Percentiles rank a stretch among this genome's conserved stretches.
Evolutionary conservation across 35 echinoderm and acorn worm genomes (phyloP).

Genomic region (Anneissia japonica): DNA sequence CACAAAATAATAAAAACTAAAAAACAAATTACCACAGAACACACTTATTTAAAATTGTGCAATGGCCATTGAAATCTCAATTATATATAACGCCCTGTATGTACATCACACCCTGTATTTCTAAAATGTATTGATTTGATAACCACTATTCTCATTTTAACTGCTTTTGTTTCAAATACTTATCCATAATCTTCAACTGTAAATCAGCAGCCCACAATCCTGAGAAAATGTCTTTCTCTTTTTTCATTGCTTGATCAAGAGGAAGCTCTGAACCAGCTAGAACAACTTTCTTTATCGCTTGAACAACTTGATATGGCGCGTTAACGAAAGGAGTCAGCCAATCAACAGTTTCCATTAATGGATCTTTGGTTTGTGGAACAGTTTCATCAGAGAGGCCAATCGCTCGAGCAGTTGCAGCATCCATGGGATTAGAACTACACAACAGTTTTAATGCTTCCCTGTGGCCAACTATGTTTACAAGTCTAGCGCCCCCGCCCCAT

Average conservation of each 20-base stretch:
- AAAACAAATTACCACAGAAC: too few relatives aligned
- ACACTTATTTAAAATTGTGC: too few relatives aligned
- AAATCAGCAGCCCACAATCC: conserved; percentile 45
- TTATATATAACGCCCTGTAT: too few relatives aligned
- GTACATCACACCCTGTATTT: too few relatives aligned
- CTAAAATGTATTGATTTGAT: too few relatives aligned
- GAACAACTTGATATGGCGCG: conserved; percentile 42
- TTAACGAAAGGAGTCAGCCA: conserved; percentile 65
- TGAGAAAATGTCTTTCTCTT: conserved; percentile 76
- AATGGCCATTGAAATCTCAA: too few relatives aligned
- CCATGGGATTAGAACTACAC: conserved; percentile 18
- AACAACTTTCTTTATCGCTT: conserved; percentile 67
- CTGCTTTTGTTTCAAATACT: background rate
- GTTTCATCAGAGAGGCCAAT: conserved; percentile 52
- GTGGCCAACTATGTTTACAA: conserved; percentile 67
- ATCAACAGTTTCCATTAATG: conserved; percentile 26
- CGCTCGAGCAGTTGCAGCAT: conserved; percentile 25
- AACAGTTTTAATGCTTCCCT: conserved; percentile 66
- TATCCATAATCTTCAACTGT: background rate
- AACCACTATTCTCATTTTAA: too few relatives aligned
- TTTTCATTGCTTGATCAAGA: conserved; percentile 61
- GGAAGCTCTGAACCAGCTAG: conserved; percentile 59
- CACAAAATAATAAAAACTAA: too few relatives aligned
- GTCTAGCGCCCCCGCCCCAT: conserved; percentile 75
- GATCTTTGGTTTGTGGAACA: conserved; percentile 15